phyloP scores from a whole-genome alignment of 2,888 invertebrate genomes.

The Rhabditoides inermis region DNA sequence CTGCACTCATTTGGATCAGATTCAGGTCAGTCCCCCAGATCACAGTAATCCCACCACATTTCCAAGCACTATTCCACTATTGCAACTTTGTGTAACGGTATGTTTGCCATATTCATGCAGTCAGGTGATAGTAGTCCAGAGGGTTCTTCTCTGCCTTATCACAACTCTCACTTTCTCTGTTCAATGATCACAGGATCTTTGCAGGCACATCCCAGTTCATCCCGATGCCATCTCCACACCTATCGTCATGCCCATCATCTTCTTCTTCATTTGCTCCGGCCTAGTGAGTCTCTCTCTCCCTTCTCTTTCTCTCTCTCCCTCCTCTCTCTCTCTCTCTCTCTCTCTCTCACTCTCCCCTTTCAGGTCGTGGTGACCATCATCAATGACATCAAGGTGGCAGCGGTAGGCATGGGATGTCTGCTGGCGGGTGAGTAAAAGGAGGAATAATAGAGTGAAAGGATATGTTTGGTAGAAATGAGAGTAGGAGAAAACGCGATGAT shows the following conservation, averaged over 20 bases:
- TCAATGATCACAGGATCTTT: too few relatives aligned
- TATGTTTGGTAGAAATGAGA: too few relatives aligned
- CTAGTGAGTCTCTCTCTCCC: constrained; percentile 19
- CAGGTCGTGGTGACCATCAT: not conserved
- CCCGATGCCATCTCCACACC: constrained; percentile 40
- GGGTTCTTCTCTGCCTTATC: not conserved
- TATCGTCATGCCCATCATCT: constrained; percentile 43
- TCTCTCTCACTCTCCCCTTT: not conserved
- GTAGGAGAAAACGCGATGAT: too few relatives aligned
- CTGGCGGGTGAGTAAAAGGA: constrained; percentile 7
- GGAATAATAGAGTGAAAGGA: too few relatives aligned
- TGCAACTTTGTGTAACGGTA: too few relatives aligned
- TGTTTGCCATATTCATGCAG: too few relatives aligned
- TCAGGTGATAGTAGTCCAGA: not conserved
- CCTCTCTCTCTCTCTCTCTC: not conserved
- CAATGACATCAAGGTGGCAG: constrained; percentile 24
- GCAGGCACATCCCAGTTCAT: constrained; percentile 21
- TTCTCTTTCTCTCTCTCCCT: not conserved
- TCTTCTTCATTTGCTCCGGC: constrained; percentile 32
- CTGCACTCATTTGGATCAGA: constrained; percentile 43
- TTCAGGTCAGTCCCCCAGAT: constrained; percentile 11
- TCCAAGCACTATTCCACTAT: too few relatives aligned
- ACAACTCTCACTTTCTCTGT: constrained; percentile 6
- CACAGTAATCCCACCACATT: not conserved
- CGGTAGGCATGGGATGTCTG: constrained; percentile 12